Evolutionary conservation across 1,140 invertebrate genomes (phyloP).

Genomic region (Lordiphosa clarofinis): DNA sequence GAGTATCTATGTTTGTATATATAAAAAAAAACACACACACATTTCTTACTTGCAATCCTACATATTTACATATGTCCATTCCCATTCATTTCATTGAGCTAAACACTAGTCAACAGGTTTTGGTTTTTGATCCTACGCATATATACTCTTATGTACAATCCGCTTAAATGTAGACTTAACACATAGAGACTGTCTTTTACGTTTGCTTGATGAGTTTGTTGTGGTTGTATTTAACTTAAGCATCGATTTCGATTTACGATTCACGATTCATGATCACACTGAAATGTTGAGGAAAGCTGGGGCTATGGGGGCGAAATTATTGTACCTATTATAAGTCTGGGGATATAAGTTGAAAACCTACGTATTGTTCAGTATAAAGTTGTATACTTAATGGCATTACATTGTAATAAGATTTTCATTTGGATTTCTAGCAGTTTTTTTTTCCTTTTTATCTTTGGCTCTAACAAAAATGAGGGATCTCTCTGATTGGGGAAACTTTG

Average conservation of each 20-base stretch:
- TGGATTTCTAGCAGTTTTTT: background rate
- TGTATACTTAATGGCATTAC: conserved; percentile 41
- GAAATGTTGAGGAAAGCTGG: conserved; percentile 13
- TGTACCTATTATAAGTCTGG: conserved; percentile 41
- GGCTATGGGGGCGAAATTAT: conserved; percentile 19
- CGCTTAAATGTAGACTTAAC: conserved; percentile 20
- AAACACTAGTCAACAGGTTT: conserved; percentile 66
- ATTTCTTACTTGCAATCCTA: conserved; percentile 2
- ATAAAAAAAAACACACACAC: conserved; percentile 13
- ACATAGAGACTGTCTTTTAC: conserved; percentile 50
- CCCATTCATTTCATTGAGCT: conserved; percentile 36
- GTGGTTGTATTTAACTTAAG: conserved; percentile 15
- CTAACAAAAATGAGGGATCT: conserved; percentile 16
- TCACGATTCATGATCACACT: conserved; percentile 31
- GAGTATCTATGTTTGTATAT: conserved; percentile 4
- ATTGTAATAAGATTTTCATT: conserved; percentile 52
- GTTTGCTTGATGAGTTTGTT: conserved; percentile 47
- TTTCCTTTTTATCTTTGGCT: background rate
- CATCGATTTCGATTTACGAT: no score
- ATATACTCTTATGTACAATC: conserved; percentile 42
- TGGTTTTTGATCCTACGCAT: conserved; percentile 18
- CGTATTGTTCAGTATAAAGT: conserved; percentile 12
- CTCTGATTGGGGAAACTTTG: background rate
- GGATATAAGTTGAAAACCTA: conserved; percentile 61
- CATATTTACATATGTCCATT: conserved; percentile 2